Conservation (phyloP, 2,113 vertebrate genomes). For the Grammatotria lemairii region DNA sequence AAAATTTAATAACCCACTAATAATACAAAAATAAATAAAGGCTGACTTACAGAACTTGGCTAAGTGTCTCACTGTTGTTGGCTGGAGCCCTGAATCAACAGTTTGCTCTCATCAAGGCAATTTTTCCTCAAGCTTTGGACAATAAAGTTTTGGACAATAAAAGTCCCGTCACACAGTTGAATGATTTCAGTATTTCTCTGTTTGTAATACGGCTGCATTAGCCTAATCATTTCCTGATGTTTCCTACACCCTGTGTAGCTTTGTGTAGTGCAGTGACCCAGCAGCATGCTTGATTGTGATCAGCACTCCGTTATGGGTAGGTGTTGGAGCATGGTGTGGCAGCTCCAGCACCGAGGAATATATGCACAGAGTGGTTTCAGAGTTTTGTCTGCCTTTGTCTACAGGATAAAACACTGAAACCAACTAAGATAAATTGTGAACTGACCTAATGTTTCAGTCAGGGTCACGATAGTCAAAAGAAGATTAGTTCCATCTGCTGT, state of each 20-base stretch:
- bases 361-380: neutral
- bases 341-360: neutral
- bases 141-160: slow-evolving; percentile 45
- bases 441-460: neutral
- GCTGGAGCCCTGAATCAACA: slow-evolving; percentile 58
- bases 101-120: slow-evolving; percentile 34
- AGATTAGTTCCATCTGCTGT: neutral
- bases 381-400: neutral
- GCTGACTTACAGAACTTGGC: slow-evolving; percentile 34
- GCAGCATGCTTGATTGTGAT: slow-evolving; percentile 9
- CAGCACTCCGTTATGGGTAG: neutral
- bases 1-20: slow-evolving; percentile 28
- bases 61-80: slow-evolving; percentile 1
- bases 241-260: neutral
- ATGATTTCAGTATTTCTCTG: slow-evolving; percentile 34
- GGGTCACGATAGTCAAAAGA: neutral
- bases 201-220: slow-evolving; percentile 47
- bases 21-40: slow-evolving; percentile 42
- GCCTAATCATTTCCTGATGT: slow-evolving; percentile 51
- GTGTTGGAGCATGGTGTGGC: slow-evolving; percentile 9
- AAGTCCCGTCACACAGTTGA: slow-evolving; percentile 45
- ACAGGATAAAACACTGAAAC: neutral
- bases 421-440: neutral
- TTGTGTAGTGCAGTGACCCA: slow-evolving; percentile 15
- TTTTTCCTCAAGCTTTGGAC: slow-evolving; percentile 50